Percentiles rank a stretch among this genome's conserved stretches.
These are phyloP conservation scores for Stratiomys singularior DNA, from an alignment of 2,888 invertebrate species.

Conservation along the genomic window DNA sequence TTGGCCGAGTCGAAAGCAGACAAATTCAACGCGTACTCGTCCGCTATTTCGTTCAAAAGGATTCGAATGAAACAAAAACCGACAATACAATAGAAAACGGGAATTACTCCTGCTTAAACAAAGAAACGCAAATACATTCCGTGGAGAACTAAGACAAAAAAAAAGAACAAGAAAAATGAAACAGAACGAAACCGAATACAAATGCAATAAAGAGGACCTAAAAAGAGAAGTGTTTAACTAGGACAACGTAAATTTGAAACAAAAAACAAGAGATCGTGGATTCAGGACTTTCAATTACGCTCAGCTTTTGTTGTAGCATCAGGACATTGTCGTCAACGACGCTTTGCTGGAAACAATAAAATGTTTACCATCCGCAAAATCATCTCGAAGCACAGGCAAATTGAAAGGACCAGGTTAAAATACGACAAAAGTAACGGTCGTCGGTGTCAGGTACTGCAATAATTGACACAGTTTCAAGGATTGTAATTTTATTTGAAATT, in stretches of 20 bases:
- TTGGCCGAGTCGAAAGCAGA: background rate
- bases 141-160: constrained; percentile 15
- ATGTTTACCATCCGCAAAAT: constrained; percentile 48
- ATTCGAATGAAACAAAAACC: background rate
- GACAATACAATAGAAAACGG: background rate
- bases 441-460: background rate
- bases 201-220: constrained; percentile 21
- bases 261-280: background rate
- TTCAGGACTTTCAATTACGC: constrained; percentile 20
- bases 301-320: constrained; percentile 1
- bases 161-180: background rate
- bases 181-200: constrained; percentile 24
- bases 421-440: background rate
- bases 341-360: constrained; percentile 47
- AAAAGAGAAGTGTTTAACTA: constrained; percentile 27
- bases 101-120: constrained; percentile 9
- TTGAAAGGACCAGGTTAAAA: constrained; percentile 38
- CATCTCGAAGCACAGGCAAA: constrained; percentile 38
- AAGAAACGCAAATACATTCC: constrained; percentile 3
- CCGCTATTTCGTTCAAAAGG: no score
- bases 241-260: constrained; percentile 6
- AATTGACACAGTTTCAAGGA: constrained; percentile 37
- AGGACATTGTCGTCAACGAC: constrained; percentile 21
- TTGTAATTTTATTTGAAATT: constrained; percentile 2
- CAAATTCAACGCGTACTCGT: background rate